These are phyloP conservation scores for Stomatorhinus ivindoensis DNA, from an alignment of 2,113 vertebrate genomes.

Conservation along the genomic window DNA sequence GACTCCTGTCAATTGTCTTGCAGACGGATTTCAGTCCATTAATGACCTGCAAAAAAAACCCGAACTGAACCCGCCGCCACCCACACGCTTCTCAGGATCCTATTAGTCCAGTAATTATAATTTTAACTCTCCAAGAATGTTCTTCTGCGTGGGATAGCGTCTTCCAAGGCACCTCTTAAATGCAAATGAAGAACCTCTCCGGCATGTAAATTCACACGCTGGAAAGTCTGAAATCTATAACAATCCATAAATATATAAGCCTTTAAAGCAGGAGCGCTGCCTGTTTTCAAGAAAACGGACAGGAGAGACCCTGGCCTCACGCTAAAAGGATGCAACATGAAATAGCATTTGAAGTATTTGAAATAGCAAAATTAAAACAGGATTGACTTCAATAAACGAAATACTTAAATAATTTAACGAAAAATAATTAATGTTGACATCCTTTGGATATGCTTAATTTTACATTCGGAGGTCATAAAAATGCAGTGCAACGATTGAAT, in stretches of 20 bases:
- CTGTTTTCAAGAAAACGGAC: conserved; percentile 48
- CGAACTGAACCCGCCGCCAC: not conserved
- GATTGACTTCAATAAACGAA: conserved; percentile 10
- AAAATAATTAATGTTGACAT: conserved; percentile 4
- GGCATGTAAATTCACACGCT: not conserved
- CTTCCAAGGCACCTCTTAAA: conserved; percentile 19
- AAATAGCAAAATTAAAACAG: conserved; percentile 45
- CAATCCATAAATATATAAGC: not conserved
- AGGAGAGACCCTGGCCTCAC: conserved; percentile 50
- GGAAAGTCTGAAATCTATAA: conserved; percentile 8
- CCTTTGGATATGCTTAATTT: conserved; percentile 15
- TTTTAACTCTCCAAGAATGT: conserved; percentile 14
- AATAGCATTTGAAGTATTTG: conserved; percentile 46
- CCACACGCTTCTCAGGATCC: conserved; percentile 1
- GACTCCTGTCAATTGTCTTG: conserved; percentile 1
- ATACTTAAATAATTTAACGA: conserved; percentile 11
- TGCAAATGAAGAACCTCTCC: conserved; percentile 10
- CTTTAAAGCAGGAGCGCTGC: not conserved
- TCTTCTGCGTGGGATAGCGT: conserved; percentile 10
- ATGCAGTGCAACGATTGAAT: conserved; percentile 6
- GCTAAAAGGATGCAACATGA: conserved; percentile 50
- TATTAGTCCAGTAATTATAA: conserved; percentile 15
- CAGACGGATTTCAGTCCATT: conserved; percentile 6
- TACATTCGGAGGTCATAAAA: not conserved
- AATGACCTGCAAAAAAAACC: not conserved